Percentiles rank a stretch among this genome's conserved stretches.
phyloP scores from a whole-genome alignment of 2,888 invertebrate species.

The Conistra vaccinii region DNA sequence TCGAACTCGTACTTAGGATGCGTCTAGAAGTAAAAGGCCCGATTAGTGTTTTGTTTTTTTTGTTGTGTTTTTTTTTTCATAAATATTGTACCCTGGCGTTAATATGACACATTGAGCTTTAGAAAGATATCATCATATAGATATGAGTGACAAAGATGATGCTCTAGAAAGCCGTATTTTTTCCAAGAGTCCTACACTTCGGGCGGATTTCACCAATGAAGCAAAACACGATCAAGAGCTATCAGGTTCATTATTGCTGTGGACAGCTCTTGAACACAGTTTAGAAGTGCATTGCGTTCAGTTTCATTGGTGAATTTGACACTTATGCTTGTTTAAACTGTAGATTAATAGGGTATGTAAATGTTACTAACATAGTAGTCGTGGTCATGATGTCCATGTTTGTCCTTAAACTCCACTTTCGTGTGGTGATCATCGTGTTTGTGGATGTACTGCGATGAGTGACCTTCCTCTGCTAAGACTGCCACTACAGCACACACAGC shows the following conservation, averaged over 20 bases:
- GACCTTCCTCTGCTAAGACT: constrained; percentile 58
- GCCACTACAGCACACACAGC: constrained; percentile 42
- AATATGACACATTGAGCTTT: too few species aligned
- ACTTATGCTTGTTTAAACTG: not conserved
- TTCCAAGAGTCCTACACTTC: too few species aligned
- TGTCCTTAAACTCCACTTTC: constrained; percentile 57
- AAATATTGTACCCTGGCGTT: not conserved
- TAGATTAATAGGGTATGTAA: not conserved
- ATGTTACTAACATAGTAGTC: constrained; percentile 56
- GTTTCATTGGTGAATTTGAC: too few species aligned
- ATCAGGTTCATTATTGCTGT: too few species aligned
- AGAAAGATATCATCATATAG: not conserved
- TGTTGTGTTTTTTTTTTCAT: too few species aligned
- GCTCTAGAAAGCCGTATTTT: not conserved
- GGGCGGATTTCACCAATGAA: too few species aligned
- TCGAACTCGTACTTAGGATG: constrained; percentile 78
- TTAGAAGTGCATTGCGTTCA: too few species aligned
- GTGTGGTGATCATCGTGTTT: constrained; percentile 70
- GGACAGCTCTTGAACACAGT: too few species aligned
- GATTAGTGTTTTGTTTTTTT: constrained; percentile 1
- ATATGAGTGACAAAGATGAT: not conserved
- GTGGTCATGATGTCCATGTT: constrained; percentile 59
- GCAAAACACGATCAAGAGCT: too few species aligned
- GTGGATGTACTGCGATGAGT: constrained; percentile 74
- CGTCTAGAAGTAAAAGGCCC: constrained; percentile 38